Evolutionary conservation across 2,888 invertebrate species (phyloP).

Genomic region (Epinotia brunnichana): DNA sequence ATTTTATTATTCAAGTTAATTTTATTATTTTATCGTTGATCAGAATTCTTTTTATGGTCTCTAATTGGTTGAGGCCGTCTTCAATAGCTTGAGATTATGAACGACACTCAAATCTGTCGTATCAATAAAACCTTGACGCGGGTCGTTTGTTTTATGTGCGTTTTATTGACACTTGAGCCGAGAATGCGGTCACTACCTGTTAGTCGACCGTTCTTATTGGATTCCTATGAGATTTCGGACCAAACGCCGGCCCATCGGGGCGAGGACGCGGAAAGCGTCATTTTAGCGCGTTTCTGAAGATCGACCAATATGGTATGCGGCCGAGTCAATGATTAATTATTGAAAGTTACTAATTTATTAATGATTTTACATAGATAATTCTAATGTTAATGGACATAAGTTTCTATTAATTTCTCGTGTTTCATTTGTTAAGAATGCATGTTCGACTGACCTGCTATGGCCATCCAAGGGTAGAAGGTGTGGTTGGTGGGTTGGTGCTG

Average conservation of each 20-base stretch:
- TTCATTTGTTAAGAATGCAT: slow-evolving; percentile 34
- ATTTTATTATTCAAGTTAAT: no score
- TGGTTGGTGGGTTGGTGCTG: slow-evolving; percentile 95
- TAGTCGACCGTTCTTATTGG: slow-evolving; percentile 65
- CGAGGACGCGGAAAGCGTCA: slow-evolving; percentile 55
- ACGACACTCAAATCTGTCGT: slow-evolving; percentile 74
- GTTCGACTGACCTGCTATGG: slow-evolving; percentile 95
- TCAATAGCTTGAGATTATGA: slow-evolving; percentile 70
- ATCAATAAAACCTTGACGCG: slow-evolving; percentile 80
- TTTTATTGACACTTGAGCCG: slow-evolving; percentile 77
- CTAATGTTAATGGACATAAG: slow-evolving; percentile 16
- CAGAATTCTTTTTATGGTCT: slow-evolving; percentile 35
- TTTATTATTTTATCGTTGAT: slow-evolving; percentile 43
- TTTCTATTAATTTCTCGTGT: background rate
- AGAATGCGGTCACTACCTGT: slow-evolving; percentile 63
- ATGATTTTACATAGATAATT: slow-evolving; percentile 35
- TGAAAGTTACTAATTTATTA: slow-evolving; percentile 41
- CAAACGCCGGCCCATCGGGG: slow-evolving; percentile 20
- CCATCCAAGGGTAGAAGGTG: slow-evolving; percentile 99
- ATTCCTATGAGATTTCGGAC: slow-evolving; percentile 60
- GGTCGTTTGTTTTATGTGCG: slow-evolving; percentile 78
- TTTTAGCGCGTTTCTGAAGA: slow-evolving; percentile 65
- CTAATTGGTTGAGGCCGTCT: slow-evolving; percentile 49
- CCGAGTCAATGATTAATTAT: slow-evolving; percentile 46
- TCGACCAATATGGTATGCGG: slow-evolving; percentile 55